Evolutionary conservation across 2,888 invertebrate genomes (phyloP), one percentile per base, ranked within the genome.

Genomic region (Limnephilus lunatus): DNA sequence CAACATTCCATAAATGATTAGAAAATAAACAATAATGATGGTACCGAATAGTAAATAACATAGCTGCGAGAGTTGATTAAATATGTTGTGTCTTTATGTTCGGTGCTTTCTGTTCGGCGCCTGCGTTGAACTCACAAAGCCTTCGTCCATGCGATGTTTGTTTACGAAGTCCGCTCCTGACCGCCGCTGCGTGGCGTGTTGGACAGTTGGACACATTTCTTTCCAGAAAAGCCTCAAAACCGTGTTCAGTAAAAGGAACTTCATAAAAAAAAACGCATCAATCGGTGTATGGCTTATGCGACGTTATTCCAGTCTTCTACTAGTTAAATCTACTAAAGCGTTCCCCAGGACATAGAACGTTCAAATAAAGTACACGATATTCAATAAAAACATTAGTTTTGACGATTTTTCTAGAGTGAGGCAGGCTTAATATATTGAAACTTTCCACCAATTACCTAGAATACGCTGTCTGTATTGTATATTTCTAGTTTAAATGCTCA

Each of bases 131-230:
- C 9, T 68, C n/a, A 68, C 68, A 68, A 68, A 68, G 83, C 83
- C 19, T 35, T 25, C 83, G 7, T 83, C 32, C 32, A 82, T n/a
- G 83, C 15, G 83, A 19, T 4, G 31, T 83, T 83, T 83, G 83
- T 83, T 83, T 83, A 35, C 35, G 35, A 83, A 83, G 83, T 83
- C 32, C 32, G 32, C 83, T 39, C 83, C 83, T 83, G 83, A 25
- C 35, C 9, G 25, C 35, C 9, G 83, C 32, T 39, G 83, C 14
- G 82, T 83, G 82, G 82, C 82, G 32, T 83, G 82, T 32, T 9
- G 31, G 82, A 83, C 82, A 83, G 32, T 19, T 83, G 30, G 82
- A 83, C 32, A 83, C 15, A 35, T 32, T 32, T 19, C 15, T 25
- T 9, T 83, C n/a, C 9, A n/a, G n/a, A 68, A 68, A 68, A 68